Evolutionary conservation across 2,888 invertebrate species (phyloP).

Genomic region (Willowsia nigromaculata): DNA sequence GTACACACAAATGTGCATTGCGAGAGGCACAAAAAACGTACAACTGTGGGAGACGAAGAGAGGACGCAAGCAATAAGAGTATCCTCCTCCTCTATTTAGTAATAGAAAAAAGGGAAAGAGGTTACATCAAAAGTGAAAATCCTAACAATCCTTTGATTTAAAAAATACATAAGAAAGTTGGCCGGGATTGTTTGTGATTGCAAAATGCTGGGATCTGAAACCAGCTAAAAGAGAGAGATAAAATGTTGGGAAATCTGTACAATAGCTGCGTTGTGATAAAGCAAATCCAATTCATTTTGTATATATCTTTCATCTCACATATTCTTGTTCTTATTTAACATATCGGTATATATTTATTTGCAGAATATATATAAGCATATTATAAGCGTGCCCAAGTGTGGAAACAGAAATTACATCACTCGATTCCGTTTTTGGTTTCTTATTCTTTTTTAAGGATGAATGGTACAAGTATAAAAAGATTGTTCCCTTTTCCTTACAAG

Average conservation of each 20-base stretch:
- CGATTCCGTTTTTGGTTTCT: not conserved
- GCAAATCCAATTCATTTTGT: not conserved
- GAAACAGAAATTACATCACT: not conserved
- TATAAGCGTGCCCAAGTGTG: not conserved
- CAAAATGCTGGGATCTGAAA: conserved; percentile 5
- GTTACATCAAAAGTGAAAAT: conserved; percentile 24
- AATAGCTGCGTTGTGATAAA: not conserved
- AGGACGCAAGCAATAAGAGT: not conserved
- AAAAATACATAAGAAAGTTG: conserved; percentile 1
- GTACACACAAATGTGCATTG: not conserved
- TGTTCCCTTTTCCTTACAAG: not conserved
- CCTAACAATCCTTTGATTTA: conserved; percentile 10
- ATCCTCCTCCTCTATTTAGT: not conserved
- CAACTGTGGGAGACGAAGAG: not conserved
- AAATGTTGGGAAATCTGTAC: not conserved
- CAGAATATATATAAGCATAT: not conserved
- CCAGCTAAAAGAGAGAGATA: not conserved
- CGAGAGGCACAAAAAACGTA: not conserved
- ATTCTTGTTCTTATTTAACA: not conserved
- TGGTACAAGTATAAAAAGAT: not conserved
- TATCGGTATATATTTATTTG: not conserved
- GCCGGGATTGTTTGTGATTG: not conserved
- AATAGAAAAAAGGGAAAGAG: not conserved
- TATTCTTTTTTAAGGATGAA: not conserved
- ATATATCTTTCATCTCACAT: conserved; percentile 18